Evolutionary conservation across 2,113 vertebrate species (phyloP), one percentile per base, ranked within the genome.

Genomic region (Lynx canadensis): DNA sequence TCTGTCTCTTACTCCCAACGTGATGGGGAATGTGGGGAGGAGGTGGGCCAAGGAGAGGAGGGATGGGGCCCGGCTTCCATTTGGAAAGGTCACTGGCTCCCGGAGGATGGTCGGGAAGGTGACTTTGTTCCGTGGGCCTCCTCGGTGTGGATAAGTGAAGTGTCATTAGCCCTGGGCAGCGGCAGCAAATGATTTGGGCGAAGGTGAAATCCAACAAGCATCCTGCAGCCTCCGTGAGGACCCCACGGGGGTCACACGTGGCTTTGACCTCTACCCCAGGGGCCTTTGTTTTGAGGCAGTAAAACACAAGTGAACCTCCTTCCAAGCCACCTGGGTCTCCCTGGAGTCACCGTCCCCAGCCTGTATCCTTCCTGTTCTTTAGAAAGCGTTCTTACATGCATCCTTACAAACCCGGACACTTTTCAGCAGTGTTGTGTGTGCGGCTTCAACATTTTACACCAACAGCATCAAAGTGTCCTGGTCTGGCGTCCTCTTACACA

Each of bases 391-490:
- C 41, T 29, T 14, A 4, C 8, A 0, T 1, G 21, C 41, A 7
- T 8, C 5, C 45, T 23, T 50, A 18, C 2, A 23, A 3, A 9
- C 7, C 9, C 0, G 14, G 38, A 38, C 65, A 12, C 6, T 11
- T 4, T 23, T 33, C 93, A 13, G 38, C 33, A 2, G 18, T 3
- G 9, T 71, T n/a, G 33, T 21, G 52, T 48, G 76, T 63, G 7
- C 0, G 0, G 66, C 41, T 21, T 38, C 1, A n/a, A 38, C 38
- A 0, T 7, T 5, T 33, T n/a, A 2, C 7, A 8, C 8, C 45
- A 13, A 21, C 7, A 33, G 23, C 36, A 2, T 14, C 12, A 0
- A 36, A 7, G 33, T 15, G 41, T 27, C 66, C 78, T 36, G 5
- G 14, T 14, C 41, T 50, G 5, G 66, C 5, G 1, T 65, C 52